These are phyloP conservation scores for Sycon ciliatum DNA, from an alignment of 37 sponge, comb jelly and placozoan genomes.

Conservation along the genomic window DNA sequence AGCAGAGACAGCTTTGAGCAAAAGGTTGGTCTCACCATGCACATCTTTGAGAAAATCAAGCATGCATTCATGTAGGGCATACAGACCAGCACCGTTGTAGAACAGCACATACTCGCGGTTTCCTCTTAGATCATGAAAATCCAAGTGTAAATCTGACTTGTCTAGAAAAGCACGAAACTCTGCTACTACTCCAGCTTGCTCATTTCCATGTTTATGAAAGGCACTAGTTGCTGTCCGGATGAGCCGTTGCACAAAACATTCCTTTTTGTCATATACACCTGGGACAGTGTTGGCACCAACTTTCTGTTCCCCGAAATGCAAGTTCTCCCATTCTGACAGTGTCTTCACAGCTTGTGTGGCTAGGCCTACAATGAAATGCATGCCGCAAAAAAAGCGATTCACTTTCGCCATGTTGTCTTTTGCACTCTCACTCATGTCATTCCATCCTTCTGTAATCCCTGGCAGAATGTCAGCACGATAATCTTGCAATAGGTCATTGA, in stretches of 20 bases:
- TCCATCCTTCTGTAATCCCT: not conserved
- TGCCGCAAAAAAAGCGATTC: conserved; percentile 47
- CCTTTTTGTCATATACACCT: not conserved
- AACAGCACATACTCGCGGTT: conserved; percentile 12
- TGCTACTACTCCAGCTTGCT: conserved; percentile 23
- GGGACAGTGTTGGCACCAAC: not conserved
- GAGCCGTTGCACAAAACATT: conserved; percentile 32
- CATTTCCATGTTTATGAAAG: conserved; percentile 31
- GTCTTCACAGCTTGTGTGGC: conserved; percentile 17
- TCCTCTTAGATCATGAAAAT: conserved; percentile 1
- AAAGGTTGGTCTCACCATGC: not conserved
- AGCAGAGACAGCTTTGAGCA: conserved; percentile 1
- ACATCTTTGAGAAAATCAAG: conserved; percentile 17
- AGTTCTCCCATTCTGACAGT: conserved; percentile 13
- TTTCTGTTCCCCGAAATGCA: not conserved
- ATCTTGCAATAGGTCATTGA: conserved; percentile 19
- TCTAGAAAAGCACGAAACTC: not conserved
- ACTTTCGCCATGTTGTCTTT: not conserved
- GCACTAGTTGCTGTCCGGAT: conserved; percentile 36
- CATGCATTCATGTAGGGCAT: not conserved
- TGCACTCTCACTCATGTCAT: not conserved
- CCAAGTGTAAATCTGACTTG: not conserved
- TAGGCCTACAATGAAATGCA: conserved; percentile 30
- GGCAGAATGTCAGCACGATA: conserved; percentile 22
- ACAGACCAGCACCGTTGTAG: not conserved